Base-by-base conservation (phyloP, 2,888 invertebrate genomes). In the Campoplex nolae region DNA sequence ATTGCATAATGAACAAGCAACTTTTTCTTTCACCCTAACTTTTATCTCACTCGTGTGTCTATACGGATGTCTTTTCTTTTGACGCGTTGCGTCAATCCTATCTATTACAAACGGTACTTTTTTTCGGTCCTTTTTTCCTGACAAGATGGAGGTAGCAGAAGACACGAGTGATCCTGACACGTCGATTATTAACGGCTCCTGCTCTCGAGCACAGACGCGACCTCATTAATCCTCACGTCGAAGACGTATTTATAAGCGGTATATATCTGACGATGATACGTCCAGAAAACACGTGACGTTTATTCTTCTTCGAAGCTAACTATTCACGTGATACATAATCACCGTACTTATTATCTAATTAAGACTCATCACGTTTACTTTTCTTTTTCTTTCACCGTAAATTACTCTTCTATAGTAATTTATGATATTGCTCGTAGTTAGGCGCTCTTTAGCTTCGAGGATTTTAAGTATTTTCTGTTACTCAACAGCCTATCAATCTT, bases 131-230 rank as follows among this genome's bases (percentile, higher is more conserved):
- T 51, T 62, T 48, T 51, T 38, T 56, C 11, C 42, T 38, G 48
- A 71, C 62, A 71, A 45, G 45, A 48, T 18, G 45, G 28, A 68
- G 77, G 58, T 51, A 77, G 79, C 23, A 83, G 82, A 78, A 83
- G 48, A 79, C 62, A 84, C 77, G 83, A 81, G 86, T 87, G 83
- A 84, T 83, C 62, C 74, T 87, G 87, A 88, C 87, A 84, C 70
- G 86, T 78, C 65, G 80, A 83, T 84, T 86, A 88, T 88, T 88
- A 88, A 88, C 83, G 86, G 84, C 83, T 70, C 71, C 51, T 58
- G 65, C 70, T 56, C 78, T 79, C 62, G 45, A 76, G 82, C 56
- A 28, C 82, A 77, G 65, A 58, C 81, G 71, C 77, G 48, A 74
- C 68, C 82, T 82, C 82, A 82, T 85, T 85, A 85, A 85, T 85